Conservation (phyloP, 2,113 vertebrate species). For the Excalfactoria chinensis region DNA sequence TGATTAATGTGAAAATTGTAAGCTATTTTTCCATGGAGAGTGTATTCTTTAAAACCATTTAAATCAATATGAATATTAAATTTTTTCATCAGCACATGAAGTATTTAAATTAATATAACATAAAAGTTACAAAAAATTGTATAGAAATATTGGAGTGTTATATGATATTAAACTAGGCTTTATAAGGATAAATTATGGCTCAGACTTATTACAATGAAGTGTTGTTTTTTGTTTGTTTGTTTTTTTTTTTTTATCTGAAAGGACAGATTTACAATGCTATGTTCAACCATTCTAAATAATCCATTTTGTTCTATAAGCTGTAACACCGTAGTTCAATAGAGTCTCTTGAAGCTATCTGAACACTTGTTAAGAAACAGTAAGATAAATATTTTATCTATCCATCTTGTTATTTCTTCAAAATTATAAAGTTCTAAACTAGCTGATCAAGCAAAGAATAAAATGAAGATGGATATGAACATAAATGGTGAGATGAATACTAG, state of each 20-base stretch:
- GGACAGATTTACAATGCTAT: background rate
- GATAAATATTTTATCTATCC: background rate
- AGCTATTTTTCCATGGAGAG: background rate
- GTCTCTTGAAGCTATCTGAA: slow-evolving; percentile 4
- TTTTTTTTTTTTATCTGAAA: slow-evolving; percentile 8
- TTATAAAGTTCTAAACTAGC: background rate
- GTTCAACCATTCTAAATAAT: background rate
- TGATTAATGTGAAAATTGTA: background rate
- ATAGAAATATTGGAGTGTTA: background rate
- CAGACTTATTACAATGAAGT: background rate
- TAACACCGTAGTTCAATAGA: background rate
- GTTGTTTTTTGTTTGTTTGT: too few relatives aligned
- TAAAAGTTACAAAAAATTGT: background rate
- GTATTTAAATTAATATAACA: background rate
- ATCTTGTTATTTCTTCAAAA: background rate
- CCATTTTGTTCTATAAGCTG: slow-evolving; percentile 8
- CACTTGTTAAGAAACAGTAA: background rate
- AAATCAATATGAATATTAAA: background rate
- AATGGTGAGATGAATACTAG: background rate
- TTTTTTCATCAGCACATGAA: background rate
- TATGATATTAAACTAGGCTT: background rate
- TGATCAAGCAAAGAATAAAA: background rate
- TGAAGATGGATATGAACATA: background rate
- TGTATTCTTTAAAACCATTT: background rate
- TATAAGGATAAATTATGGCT: background rate